Percentiles rank a stretch among this genome's conserved stretches.
phyloP scores from a whole-genome alignment of 2,888 invertebrate genomes.

The Parthenolecanium corni region DNA sequence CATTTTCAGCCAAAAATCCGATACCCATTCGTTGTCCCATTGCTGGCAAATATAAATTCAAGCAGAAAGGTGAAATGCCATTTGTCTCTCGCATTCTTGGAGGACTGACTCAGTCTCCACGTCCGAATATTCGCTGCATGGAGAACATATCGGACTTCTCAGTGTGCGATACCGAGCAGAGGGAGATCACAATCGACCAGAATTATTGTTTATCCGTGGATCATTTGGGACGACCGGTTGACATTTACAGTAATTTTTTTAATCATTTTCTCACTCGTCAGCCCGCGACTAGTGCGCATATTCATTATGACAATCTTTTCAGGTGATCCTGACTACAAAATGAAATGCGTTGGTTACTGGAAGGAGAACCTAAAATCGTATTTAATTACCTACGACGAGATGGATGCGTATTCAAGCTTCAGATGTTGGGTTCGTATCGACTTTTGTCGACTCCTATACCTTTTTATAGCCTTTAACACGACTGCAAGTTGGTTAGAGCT shows the following conservation, averaged over 20 bases:
- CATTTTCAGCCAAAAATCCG: constrained; percentile 60
- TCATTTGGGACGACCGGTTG: constrained; percentile 83
- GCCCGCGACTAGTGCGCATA: not conserved
- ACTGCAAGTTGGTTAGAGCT: not conserved
- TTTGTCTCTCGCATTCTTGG: constrained; percentile 92
- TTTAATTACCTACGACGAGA: constrained; percentile 86
- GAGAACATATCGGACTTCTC: constrained; percentile 90
- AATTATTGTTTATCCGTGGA: constrained; percentile 95
- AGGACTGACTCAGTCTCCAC: constrained; percentile 85
- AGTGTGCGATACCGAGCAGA: constrained; percentile 89
- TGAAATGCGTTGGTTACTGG: constrained; percentile 97
- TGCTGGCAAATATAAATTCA: constrained; percentile 91
- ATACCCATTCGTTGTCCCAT: constrained; percentile 88
- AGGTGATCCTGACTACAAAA: constrained; percentile 85
- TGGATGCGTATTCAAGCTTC: constrained; percentile 90
- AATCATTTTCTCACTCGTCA: not conserved
- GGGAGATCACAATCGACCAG: constrained; percentile 86
- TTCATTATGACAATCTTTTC: constrained; percentile 30
- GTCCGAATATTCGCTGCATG: constrained; percentile 84
- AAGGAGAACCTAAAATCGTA: constrained; percentile 95
- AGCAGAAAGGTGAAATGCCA: constrained; percentile 76
- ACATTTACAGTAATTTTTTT: constrained; percentile 72
- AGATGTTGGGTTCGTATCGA: constrained; percentile 76
- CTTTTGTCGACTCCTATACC: not conserved
- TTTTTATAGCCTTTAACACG: not conserved